Percentiles rank a stretch among this genome's conserved stretches.
Conservation (phyloP, 2,888 invertebrate genomes). For the Drosophila seclusa region DNA sequence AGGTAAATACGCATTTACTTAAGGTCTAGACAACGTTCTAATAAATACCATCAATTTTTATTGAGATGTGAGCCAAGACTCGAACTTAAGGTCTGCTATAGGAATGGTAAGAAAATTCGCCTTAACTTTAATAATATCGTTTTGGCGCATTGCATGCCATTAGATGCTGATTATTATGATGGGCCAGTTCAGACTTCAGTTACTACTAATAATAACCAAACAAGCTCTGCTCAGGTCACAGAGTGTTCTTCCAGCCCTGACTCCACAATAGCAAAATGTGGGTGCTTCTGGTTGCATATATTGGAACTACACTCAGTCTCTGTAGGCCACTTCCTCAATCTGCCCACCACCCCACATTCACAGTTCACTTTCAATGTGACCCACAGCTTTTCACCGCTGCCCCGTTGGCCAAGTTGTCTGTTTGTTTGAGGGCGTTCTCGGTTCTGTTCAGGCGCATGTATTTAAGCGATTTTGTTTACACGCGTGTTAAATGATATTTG, state of each 20-base stretch:
- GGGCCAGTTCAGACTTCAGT: constrained; percentile 42
- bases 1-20: background rate
- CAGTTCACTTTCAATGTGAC: constrained; percentile 24
- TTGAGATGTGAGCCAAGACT: background rate
- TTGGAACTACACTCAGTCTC: background rate
- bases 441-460: constrained; percentile 39
- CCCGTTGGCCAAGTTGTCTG: constrained; percentile 30
- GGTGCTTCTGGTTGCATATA: constrained; percentile 7
- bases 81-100: background rate
- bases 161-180: constrained; percentile 24
- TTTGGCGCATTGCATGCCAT: constrained; percentile 15
- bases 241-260: background rate
- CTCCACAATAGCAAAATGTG: background rate
- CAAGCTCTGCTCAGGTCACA: constrained; percentile 16
- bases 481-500: constrained; percentile 64
- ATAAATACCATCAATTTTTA: background rate
- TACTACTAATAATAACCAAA: constrained; percentile 43
- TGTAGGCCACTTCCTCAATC: background rate
- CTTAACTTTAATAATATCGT: constrained; percentile 39
- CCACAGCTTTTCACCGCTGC: constrained; percentile 8
- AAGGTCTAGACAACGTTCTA: background rate
- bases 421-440: constrained; percentile 38
- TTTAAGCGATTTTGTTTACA: constrained; percentile 58
- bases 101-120: background rate
- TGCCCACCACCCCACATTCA: background rate